Evolutionary conservation across 2,797 vertebrate species (phyloP).

Genomic region (Aplochiton taeniatus): DNA sequence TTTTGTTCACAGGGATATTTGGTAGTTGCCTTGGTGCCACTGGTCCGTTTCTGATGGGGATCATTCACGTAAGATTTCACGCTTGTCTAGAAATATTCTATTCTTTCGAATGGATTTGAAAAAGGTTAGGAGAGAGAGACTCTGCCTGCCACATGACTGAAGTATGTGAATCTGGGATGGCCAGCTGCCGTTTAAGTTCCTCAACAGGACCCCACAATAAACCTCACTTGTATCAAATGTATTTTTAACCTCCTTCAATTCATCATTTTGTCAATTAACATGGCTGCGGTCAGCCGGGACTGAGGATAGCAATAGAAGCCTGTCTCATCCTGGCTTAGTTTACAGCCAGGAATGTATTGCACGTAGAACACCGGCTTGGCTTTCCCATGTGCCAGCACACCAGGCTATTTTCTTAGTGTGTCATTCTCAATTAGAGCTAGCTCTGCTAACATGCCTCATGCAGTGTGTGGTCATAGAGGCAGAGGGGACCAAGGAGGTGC

Average conservation of each 20-base stretch:
- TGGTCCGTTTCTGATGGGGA: conserved; percentile 46
- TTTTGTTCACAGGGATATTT: conserved; percentile 34
- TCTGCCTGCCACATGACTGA: conserved; percentile 39
- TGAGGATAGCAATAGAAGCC: conserved; percentile 77
- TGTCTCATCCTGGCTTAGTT: conserved; percentile 65
- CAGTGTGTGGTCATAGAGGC: neutral
- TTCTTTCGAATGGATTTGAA: conserved; percentile 35
- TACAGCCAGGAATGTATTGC: conserved; percentile 43
- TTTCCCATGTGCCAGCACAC: conserved; percentile 30
- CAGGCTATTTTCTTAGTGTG: conserved; percentile 23
- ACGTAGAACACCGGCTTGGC: conserved; percentile 42
- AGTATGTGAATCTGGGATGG: conserved; percentile 14
- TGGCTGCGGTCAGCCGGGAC: conserved; percentile 49
- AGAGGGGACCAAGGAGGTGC: neutral
- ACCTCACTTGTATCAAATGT: conserved; percentile 62
- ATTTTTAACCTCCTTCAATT: conserved; percentile 70
- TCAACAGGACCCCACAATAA: conserved; percentile 60
- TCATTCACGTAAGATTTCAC: conserved; percentile 22
- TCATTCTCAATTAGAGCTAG: conserved; percentile 28
- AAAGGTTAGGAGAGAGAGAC: conserved; percentile 38
- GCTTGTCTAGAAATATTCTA: conserved; percentile 7
- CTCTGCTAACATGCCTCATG: conserved; percentile 10
- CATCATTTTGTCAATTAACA: conserved; percentile 69
- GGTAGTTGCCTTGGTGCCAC: conserved; percentile 50
- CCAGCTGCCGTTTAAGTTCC: conserved; percentile 52